Conservation (phyloP, 2,797 vertebrate genomes). For the Meriones psammophilus region DNA sequence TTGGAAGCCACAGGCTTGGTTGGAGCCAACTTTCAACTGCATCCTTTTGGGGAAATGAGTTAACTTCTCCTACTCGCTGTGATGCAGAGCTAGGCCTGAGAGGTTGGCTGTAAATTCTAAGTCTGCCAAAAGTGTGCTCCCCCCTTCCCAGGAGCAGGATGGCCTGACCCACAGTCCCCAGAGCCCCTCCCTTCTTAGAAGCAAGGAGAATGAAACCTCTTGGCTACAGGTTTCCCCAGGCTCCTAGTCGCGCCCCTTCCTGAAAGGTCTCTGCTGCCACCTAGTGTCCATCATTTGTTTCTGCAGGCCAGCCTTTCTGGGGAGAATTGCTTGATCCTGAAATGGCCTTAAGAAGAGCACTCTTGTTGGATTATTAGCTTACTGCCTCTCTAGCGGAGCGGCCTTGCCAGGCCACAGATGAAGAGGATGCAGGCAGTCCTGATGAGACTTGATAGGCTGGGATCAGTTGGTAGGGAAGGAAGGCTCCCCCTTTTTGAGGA, state of each 20-base stretch:
- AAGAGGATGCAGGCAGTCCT: no score
- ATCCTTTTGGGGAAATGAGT: constrained; percentile 27
- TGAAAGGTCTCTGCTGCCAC: constrained; percentile 53
- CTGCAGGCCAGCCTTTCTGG: background rate
- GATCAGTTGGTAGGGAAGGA: no score
- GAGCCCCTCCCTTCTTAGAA: background rate
- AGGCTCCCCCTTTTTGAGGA: no score
- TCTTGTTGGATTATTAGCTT: no score
- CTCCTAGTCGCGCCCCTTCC: background rate
- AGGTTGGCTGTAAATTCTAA: background rate
- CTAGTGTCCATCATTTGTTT: constrained; percentile 32
- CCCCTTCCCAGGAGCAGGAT: background rate
- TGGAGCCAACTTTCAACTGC: background rate
- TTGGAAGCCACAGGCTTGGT: constrained; percentile 16
- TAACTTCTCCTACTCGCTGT: constrained; percentile 5
- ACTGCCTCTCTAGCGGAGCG: no score
- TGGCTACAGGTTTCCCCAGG: background rate
- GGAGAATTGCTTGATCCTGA: background rate
- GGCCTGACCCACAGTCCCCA: background rate
- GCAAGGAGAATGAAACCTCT: background rate
- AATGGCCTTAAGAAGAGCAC: constrained; percentile 14
- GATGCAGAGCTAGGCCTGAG: background rate
- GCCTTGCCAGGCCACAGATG: no score
- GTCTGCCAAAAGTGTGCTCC: background rate
- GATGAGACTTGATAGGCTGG: no score